Base-by-base conservation (phyloP, 1,140 invertebrate species). In the Formica exsecta region DNA sequence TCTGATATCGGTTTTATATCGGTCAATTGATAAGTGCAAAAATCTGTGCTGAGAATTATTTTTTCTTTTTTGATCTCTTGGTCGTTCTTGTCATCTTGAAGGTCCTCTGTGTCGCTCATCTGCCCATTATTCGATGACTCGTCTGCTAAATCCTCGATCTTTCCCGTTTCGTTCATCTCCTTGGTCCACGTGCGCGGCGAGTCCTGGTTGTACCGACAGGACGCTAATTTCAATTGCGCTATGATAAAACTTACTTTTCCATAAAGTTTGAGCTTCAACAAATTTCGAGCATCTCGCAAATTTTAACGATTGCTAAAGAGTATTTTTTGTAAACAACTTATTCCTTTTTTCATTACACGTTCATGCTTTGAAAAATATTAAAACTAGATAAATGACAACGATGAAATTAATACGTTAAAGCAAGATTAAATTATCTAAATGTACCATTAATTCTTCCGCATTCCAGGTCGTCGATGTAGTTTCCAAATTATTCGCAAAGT, bases 131-230 rank as follows among this genome's bases (percentile, higher is more conserved):
- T 73, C 38, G 25, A 29, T 19, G 25, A n/a, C 48, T 74, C 38
- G 3, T 83, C 41, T 3, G 87, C 38, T 68, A 84, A 41, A 44
- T 48, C 38, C 54, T 51, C 59, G 54, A 13, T 66, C 66, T 38
- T 48, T 44, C 32, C 16, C 57, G 54, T 36, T 41, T 61, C 38
- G 48, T 61, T 41, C 85, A 29, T 16, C 62, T 19, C 61, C 66
- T 59, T 51, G 22, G 48, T 51, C 48, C 62, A 68, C 61, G 76
- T 86, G 19, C 48, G 75, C 66, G 77, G 41, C 64, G 89, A 77
- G 64, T 90, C 83, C 88, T 90, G 89, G 77, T 90, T 90, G 89
- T 90, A 90, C 89, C 89, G 89, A 90, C 88, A 90, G 81, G 86
- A 84, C 77, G 86, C 89, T 90, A 90, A 88, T 90, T 88, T 88